phyloP scores from a whole-genome alignment of 2,888 invertebrate genomes.

The Cinara cedri region DNA sequence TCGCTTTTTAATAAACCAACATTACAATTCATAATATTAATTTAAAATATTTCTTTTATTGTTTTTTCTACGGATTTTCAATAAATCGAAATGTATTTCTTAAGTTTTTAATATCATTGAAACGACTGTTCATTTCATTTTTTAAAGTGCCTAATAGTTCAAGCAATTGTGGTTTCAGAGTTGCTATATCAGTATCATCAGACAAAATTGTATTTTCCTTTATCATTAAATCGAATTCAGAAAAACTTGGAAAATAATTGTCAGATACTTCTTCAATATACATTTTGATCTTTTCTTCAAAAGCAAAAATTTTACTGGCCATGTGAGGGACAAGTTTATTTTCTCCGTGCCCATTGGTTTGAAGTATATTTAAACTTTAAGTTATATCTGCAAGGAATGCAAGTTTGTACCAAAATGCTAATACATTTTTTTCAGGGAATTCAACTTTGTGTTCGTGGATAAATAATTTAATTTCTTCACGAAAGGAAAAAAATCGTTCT shows the following conservation, averaged over 20 bases:
- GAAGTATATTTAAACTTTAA: not conserved
- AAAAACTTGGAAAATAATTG: too few relatives aligned
- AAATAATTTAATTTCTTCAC: slow-evolving; percentile 21
- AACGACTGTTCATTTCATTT: not conserved
- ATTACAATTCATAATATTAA: too few relatives aligned
- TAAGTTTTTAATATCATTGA: not conserved
- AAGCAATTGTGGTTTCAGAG: too few relatives aligned
- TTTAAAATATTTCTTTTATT: not conserved
- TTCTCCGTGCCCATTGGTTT: not conserved
- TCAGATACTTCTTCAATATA: too few relatives aligned
- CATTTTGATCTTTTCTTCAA: too few relatives aligned
- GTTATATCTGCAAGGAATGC: not conserved
- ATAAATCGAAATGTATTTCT: not conserved
- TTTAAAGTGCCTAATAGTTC: not conserved
- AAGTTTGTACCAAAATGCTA: not conserved
- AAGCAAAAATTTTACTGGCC: not conserved
- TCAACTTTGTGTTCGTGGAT: slow-evolving; percentile 15
- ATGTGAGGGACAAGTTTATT: not conserved
- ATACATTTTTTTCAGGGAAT: too few relatives aligned
- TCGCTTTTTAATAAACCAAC: too few relatives aligned
- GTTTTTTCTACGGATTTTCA: not conserved
- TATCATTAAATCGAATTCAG: too few relatives aligned
- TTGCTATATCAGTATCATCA: too few relatives aligned
- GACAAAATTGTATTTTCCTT: too few relatives aligned
- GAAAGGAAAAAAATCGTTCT: slow-evolving; percentile 59